Evolutionary conservation across 2,113 vertebrate species (phyloP), one percentile per base, ranked within the genome.

Genomic region (Triplophysa rosa): DNA sequence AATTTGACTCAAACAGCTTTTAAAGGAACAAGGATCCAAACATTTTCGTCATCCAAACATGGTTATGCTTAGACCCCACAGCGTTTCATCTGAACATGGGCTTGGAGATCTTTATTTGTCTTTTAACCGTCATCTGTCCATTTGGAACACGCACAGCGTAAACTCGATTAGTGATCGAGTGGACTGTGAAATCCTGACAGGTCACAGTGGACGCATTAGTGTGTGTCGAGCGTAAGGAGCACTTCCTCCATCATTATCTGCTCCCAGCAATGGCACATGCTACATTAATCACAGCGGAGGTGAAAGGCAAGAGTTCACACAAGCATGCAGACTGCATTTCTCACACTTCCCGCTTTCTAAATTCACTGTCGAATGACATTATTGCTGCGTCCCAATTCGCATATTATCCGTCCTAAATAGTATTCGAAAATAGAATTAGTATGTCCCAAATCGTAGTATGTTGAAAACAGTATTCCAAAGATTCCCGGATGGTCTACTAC

Each of bases 181-280:
- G 62, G 47, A 54, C 42, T 77, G 42, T 77, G 62, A 77, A 77
- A 77, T 54, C 62, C 61, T 54, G 62, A 66, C 74, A 65, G 62
- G 74, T 77, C 64, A 65, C 45, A 65, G 45, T 45, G 47, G 26
- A 54, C 61, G 54, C 74, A 54, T 54, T 77, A 77, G 45, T 40
- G 24, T 63, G 21, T 10, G 49, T 26, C 64, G 45, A 77, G 21
- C 62, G n/a, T 54, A 52, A 65, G 62, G 26, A 54, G 61, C 45
- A 33, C 62, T 52, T 59, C 16, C 61, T 47, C 72, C 58, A 21
- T 76, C 62, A 77, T 77, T 77, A 77, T 77, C 74, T 77, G 74
- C 74, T 65, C 49, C 26, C 19, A 65, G 74, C 59, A 47, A 23
- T 74, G 59, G 42, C 62, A 54, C 73, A 77, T 37, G 45, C 42